Percentiles rank a stretch among this genome's conserved stretches.
Conservation (phyloP, 2,888 invertebrate genomes). For the Sarcophaga caerulescens region DNA sequence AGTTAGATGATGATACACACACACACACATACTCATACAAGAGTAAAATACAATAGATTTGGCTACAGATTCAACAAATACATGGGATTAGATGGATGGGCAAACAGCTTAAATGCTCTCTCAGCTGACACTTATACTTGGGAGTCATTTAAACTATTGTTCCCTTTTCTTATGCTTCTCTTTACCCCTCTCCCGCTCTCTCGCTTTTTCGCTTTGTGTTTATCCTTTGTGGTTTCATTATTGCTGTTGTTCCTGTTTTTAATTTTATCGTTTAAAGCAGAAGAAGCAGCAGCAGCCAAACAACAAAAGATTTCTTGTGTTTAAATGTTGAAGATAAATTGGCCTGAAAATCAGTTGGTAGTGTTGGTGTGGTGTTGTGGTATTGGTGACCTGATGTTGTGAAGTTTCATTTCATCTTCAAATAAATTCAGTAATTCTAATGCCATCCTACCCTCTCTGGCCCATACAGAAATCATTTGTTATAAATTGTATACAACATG, state of each 20-base stretch:
- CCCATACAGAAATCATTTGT: slow-evolving; percentile 49
- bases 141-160: slow-evolving; percentile 48
- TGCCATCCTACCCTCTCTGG: background rate
- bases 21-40: slow-evolving; percentile 2
- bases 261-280: slow-evolving; percentile 45
- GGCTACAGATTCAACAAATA: background rate
- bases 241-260: slow-evolving; percentile 54
- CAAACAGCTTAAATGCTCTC: slow-evolving; percentile 42
- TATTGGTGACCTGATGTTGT: background rate
- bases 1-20: slow-evolving; percentile 21
- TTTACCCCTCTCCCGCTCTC: background rate
- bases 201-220: background rate
- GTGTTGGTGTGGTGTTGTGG: background rate
- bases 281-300: slow-evolving; percentile 26
- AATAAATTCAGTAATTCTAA: background rate
- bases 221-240: slow-evolving; percentile 63
- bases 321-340: slow-evolving; percentile 43
- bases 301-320: slow-evolving; percentile 19
- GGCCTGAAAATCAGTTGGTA: slow-evolving; percentile 27
- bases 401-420: background rate
- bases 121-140: slow-evolving; percentile 51
- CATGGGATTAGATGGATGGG: slow-evolving; percentile 25
- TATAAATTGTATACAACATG: slow-evolving; percentile 37
- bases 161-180: background rate
- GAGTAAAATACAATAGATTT: background rate